Base-by-base conservation (phyloP, 2,113 vertebrate species). In the Syrrhaptes paradoxus region DNA sequence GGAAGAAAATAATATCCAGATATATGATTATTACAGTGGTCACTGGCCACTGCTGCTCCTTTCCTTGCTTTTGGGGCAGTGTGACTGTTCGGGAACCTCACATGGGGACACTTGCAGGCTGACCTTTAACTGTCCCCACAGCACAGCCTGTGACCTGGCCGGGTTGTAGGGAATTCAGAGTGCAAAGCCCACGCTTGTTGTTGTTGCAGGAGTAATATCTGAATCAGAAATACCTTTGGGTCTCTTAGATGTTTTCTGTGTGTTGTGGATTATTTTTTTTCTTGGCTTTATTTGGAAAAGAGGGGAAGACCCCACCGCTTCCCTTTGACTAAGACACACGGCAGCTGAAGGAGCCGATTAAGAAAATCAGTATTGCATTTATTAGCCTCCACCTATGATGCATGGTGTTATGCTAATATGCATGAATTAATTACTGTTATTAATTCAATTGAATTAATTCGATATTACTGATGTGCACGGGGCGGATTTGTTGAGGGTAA, bases 371-470 rank as follows among this genome's bases (percentile, higher is more conserved):
- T 90, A 95, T 95, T 94, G 95, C 97, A 93, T 96, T 97, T 97
- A 96, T 96, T 97, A 93, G 93, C 82, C 95, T 91, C 93, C 90
- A 91, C 93, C 95, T 96, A 96, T 94, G 96, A 97, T 96, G 96
- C 96, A 97, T 95, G 89, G 87, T 95, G 93, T 95, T 96, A 96
- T 96, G 96, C 91, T 97, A 97, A 97, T 96, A 93, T 85, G 96
- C 97, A 94, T 96, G 91, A 96, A 95, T 97, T 97, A 96, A 97
- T 97, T 97, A 97, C 96, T 96, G 89, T 94, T 95, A 96, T 97
- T 97, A 97, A 97, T 97, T 96, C 96, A 97, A 91, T 97, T 94
- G 96, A 95, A 97, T 97, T 97, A 96, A 90, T 89, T 95, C 58
- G 81, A 89, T 96, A 90, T 92, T 93, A 86, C 87, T 80, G 93